phyloP scores from a whole-genome alignment of 2,888 invertebrate species.

The Athripsodes cinereus region DNA sequence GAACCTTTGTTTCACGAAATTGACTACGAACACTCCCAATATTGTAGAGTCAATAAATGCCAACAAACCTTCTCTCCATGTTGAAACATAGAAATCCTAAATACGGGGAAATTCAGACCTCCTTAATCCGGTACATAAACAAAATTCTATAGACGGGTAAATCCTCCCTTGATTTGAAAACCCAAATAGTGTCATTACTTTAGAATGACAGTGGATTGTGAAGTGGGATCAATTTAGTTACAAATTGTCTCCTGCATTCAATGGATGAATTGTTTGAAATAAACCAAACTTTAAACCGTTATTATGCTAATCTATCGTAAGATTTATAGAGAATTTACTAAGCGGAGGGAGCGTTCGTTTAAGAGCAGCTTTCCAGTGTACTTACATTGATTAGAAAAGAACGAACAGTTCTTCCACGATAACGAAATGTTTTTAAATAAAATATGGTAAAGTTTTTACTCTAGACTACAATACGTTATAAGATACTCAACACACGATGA shows the following conservation, averaged over 20 bases:
- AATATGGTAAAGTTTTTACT: too few species aligned
- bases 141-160: constrained; percentile 2
- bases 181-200: constrained; percentile 4
- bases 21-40: neutral
- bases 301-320: too few species aligned
- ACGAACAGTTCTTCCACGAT: too few species aligned
- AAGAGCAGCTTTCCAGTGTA: too few species aligned
- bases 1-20: neutral
- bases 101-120: neutral
- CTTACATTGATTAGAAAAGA: too few species aligned
- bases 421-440: too few species aligned
- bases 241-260: neutral
- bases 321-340: too few species aligned
- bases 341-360: too few species aligned
- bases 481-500: too few species aligned
- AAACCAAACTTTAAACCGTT: neutral
- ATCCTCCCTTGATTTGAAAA: constrained; percentile 5
- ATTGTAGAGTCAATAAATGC: constrained; percentile 1
- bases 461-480: too few species aligned
- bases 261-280: neutral
- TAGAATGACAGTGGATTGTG: neutral
- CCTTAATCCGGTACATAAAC: constrained; percentile 6
- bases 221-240: neutral
- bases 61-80: neutral
- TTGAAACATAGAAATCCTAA: neutral